Evolutionary conservation across 2,797 vertebrate species (phyloP).

Genomic region (Linurgus olivaceus): DNA sequence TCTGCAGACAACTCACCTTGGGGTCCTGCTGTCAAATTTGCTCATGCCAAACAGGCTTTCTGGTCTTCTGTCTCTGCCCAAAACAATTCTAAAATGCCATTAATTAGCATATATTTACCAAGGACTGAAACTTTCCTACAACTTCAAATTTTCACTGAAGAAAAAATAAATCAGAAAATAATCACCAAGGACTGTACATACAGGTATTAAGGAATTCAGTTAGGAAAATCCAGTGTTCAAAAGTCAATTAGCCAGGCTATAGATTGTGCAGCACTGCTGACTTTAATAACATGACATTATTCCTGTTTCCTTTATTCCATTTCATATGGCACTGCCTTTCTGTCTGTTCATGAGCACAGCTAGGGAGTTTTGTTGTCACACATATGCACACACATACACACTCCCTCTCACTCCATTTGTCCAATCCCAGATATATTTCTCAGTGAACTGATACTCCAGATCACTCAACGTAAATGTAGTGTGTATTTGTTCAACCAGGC

Average conservation of each 20-base stretch:
- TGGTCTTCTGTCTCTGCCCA: neutral
- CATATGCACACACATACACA: fast-evolving
- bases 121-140: neutral
- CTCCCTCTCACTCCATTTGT: neutral
- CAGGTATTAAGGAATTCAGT: neutral
- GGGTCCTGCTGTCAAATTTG: neutral
- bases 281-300: neutral
- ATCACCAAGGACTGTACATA: neutral
- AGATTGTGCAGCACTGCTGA: neutral
- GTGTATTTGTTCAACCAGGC: neutral
- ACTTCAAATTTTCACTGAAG: neutral
- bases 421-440: neutral
- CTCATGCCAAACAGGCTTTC: neutral
- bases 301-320: neutral
- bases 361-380: neutral
- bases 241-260: neutral
- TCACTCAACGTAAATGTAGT: neutral
- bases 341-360: neutral
- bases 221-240: neutral
- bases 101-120: neutral
- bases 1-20: neutral
- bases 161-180: neutral
- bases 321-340: neutral
- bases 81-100: neutral
- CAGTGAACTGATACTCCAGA: neutral